Conservation (phyloP, 2,797 vertebrate genomes). For the Pagetopsis macropterus region DNA sequence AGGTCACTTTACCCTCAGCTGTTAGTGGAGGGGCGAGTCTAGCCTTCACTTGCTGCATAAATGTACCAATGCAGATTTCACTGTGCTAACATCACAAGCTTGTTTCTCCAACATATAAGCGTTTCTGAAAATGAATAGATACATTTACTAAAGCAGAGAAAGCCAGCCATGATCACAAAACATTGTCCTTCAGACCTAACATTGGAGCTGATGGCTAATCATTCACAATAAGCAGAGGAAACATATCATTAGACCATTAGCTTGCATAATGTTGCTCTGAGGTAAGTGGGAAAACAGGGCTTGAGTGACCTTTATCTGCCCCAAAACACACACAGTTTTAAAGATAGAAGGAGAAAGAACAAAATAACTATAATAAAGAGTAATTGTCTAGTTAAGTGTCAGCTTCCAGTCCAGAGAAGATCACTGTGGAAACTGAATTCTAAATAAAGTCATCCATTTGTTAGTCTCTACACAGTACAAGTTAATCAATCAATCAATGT, state of each 20-base stretch:
- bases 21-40: not conserved
- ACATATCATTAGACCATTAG: conserved; percentile 25
- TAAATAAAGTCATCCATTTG: conserved; percentile 5
- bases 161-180: not conserved
- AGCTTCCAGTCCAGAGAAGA: conserved; percentile 24
- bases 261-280: conserved; percentile 26
- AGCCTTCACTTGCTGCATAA: not conserved
- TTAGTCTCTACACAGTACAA: conserved; percentile 16
- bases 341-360: not conserved
- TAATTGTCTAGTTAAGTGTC: conserved; percentile 27
- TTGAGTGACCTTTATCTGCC: conserved; percentile 4
- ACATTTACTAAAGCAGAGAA: not conserved
- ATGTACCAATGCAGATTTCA: not conserved
- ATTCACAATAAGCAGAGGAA: conserved; percentile 22
- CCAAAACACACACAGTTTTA: not conserved
- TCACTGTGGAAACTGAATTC: conserved; percentile 1
- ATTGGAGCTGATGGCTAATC: conserved; percentile 18
- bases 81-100: not conserved
- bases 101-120: not conserved
- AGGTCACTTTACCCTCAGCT: conserved; percentile 6
- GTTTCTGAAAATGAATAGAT: not conserved
- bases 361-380: conserved; percentile 20
- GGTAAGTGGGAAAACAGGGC: conserved; percentile 19
- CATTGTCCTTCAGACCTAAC: conserved; percentile 7
- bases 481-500: too few species aligned